Percentiles rank a stretch among this genome's conserved stretches.
phyloP scores from a whole-genome alignment of 2,113 vertebrate genomes.

The Oriolus oriolus region DNA sequence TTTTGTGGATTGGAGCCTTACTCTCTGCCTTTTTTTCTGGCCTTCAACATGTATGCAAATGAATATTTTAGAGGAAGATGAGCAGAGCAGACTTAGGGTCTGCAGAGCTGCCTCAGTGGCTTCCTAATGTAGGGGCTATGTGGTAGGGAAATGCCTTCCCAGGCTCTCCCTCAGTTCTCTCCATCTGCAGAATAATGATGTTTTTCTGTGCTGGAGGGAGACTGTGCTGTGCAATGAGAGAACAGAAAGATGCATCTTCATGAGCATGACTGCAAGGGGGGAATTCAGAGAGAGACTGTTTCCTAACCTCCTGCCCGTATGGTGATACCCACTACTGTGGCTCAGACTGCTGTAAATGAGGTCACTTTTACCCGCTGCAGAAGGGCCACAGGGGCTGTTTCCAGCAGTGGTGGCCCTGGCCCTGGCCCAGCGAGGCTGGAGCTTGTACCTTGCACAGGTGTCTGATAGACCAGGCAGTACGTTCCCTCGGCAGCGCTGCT shows the following conservation, averaged over 20 bases:
- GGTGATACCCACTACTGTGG: accelerated
- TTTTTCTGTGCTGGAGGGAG: background rate
- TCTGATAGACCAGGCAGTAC: slow-evolving; percentile 87
- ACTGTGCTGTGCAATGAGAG: background rate
- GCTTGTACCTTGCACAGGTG: slow-evolving; percentile 85
- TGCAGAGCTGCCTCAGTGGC: background rate
- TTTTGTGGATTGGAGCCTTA: background rate
- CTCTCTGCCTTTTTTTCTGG: background rate
- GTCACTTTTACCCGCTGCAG: accelerated
- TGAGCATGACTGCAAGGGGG: accelerated
- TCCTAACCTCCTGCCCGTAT: accelerated
- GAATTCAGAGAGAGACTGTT: background rate
- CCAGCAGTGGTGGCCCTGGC: background rate
- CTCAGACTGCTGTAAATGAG: background rate
- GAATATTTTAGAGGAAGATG: background rate
- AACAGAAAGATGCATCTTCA: background rate
- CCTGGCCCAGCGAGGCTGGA: accelerated
- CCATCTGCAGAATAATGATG: background rate
- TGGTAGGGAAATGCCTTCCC: background rate
- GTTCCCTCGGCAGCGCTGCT: background rate
- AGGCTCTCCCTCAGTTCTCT: background rate
- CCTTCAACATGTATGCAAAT: background rate
- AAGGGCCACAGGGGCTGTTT: accelerated
- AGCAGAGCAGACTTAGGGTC: background rate
- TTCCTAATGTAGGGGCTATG: accelerated